Conservation (phyloP, 2,797 vertebrate genomes). For the Pelobates cultripes region DNA sequence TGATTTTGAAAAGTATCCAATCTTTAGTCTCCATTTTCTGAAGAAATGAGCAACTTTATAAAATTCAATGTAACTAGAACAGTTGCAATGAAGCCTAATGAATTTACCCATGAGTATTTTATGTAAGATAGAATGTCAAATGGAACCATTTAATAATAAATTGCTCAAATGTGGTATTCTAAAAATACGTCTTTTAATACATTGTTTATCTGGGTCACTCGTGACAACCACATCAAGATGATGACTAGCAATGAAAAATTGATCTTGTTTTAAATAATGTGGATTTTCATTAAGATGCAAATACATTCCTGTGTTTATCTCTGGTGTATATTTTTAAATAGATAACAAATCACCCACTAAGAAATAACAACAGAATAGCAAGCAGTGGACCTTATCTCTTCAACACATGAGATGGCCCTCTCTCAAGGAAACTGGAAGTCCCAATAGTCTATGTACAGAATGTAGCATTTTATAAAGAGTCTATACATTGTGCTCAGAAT, state of each 20-base stretch:
- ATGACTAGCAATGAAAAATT: not conserved
- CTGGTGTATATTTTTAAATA: not conserved
- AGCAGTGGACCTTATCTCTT: not conserved
- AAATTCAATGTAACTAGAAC: not conserved
- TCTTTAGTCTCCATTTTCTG: not conserved
- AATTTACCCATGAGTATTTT: constrained; percentile 1
- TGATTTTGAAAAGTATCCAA: not conserved
- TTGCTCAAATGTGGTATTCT: not conserved
- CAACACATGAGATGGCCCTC: no score
- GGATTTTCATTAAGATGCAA: not conserved
- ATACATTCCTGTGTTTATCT: not conserved
- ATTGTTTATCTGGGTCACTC: not conserved
- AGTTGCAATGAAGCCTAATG: not conserved
- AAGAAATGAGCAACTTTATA: not conserved
- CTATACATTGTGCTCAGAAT: no score
- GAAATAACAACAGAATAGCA: not conserved
- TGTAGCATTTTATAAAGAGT: no score
- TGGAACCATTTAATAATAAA: not conserved
- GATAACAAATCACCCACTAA: not conserved
- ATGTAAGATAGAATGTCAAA: not conserved
- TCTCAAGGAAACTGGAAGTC: no score
- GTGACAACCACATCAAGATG: not conserved
- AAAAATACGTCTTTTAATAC: not conserved
- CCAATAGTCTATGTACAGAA: not conserved
- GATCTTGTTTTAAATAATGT: not conserved